Evolutionary conservation across 2,797 vertebrate species (phyloP).

Genomic region (Gadopsis marmoratus): DNA sequence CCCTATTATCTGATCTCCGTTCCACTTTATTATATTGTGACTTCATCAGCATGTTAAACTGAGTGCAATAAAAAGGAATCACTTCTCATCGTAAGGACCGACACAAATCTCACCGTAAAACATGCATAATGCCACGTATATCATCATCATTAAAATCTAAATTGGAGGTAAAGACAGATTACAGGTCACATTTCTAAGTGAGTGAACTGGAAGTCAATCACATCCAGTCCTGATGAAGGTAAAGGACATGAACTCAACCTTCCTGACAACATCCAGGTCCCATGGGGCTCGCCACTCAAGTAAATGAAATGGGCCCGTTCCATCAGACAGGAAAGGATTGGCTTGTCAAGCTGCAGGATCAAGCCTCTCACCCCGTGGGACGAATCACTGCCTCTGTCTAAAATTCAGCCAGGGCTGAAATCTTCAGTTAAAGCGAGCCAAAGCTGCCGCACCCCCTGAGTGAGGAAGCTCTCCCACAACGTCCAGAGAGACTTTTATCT

Average conservation of each 20-base stretch:
- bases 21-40: no score
- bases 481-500: constrained; percentile 16
- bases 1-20: neutral
- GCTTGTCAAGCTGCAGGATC: constrained; percentile 44
- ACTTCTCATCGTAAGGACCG: neutral
- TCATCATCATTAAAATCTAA: neutral
- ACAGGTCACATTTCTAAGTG: constrained; percentile 7
- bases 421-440: constrained; percentile 28
- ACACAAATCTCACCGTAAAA: neutral
- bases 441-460: constrained; percentile 24
- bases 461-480: neutral
- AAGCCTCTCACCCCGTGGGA: constrained; percentile 30
- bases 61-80: neutral
- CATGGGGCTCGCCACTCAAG: constrained; percentile 25
- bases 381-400: constrained; percentile 26
- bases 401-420: constrained; percentile 24
- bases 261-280: constrained; percentile 21
- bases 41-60: neutral
- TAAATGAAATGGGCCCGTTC: constrained; percentile 56
- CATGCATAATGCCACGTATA: no score
- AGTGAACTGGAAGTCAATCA: constrained; percentile 7
- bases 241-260: constrained; percentile 30
- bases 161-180: neutral
- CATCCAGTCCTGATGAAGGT: constrained; percentile 18
- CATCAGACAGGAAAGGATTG: constrained; percentile 28